Percentiles rank a stretch among this genome's conserved stretches.
Evolutionary conservation across 2,797 vertebrate genomes (phyloP).

Genomic region (Acipenser transmontanus): DNA sequence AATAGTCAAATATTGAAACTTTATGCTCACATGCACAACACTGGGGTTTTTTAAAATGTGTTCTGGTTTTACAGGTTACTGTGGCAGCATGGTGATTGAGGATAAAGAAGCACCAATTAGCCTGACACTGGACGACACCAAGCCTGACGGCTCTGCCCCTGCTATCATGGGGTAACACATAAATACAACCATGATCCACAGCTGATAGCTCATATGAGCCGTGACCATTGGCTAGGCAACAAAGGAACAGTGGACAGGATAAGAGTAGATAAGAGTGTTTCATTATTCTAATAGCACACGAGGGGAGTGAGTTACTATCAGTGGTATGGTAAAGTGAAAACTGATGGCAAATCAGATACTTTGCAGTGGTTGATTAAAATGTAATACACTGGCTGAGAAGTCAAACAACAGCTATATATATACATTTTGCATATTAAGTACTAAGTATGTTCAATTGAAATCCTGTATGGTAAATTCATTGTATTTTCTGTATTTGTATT

Average conservation of each 20-base stretch:
- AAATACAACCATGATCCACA: neutral
- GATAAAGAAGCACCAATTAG: slow-evolving; percentile 82
- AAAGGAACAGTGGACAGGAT: neutral
- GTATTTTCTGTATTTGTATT: too few relatives aligned
- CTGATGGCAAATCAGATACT: neutral
- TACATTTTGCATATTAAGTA: too few relatives aligned
- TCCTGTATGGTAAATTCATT: too few relatives aligned
- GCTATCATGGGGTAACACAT: slow-evolving; percentile 83
- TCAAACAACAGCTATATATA: too few relatives aligned
- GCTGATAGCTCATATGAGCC: neutral
- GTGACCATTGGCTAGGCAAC: too few relatives aligned
- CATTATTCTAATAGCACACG: neutral
- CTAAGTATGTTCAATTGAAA: too few relatives aligned
- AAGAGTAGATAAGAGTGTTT: neutral
- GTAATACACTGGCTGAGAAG: too few relatives aligned
- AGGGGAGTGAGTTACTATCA: neutral
- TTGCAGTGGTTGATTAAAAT: too few relatives aligned
- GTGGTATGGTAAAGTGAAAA: neutral
- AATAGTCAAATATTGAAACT: too few relatives aligned
- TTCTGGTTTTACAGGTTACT: slow-evolving; percentile 64
- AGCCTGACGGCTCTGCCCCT: slow-evolving; percentile 81
- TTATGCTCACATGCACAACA: too few relatives aligned
- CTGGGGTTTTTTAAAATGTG: neutral
- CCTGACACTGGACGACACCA: slow-evolving; percentile 88
- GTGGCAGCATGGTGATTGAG: slow-evolving; percentile 90